Evolutionary conservation across 1,140 invertebrate genomes (phyloP).

Genomic region (Drosophila jambulina): DNA sequence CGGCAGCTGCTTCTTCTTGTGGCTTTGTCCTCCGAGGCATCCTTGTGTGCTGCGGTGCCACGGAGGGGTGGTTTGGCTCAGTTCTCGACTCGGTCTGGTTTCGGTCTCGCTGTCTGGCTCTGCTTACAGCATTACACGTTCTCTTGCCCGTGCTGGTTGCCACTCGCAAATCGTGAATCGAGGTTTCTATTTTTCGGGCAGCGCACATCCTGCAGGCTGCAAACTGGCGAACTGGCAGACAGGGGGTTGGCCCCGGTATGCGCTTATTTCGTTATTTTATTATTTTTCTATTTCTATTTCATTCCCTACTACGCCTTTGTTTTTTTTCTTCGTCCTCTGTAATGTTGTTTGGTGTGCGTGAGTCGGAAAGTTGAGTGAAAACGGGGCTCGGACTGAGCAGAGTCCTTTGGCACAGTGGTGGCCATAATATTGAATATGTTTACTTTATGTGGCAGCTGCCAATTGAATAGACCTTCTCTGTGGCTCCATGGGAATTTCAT

Average conservation of each 20-base stretch:
- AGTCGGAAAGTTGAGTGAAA: slow-evolving; percentile 47
- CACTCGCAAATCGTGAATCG: slow-evolving; percentile 61
- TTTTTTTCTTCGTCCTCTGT: slow-evolving; percentile 62
- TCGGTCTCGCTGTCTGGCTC: slow-evolving; percentile 59
- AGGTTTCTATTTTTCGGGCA: slow-evolving; percentile 66
- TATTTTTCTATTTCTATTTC: slow-evolving; percentile 80
- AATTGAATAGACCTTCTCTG: background rate
- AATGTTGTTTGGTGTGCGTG: slow-evolving; percentile 25
- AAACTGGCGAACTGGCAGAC: slow-evolving; percentile 30
- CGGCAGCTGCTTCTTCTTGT: slow-evolving; percentile 65
- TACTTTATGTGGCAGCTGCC: slow-evolving; percentile 15
- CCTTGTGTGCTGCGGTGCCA: slow-evolving; percentile 27
- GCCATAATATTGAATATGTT: slow-evolving; percentile 34
- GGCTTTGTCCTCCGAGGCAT: slow-evolving; percentile 70
- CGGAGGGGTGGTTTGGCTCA: slow-evolving; percentile 71
- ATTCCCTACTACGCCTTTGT: slow-evolving; percentile 67
- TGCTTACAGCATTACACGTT: slow-evolving; percentile 67
- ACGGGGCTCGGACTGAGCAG: slow-evolving; percentile 7
- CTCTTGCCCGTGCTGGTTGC: slow-evolving; percentile 47
- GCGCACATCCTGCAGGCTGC: slow-evolving; percentile 30
- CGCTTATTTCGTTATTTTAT: slow-evolving; percentile 79
- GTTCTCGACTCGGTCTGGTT: slow-evolving; percentile 38
- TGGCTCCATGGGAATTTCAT: slow-evolving; percentile 29
- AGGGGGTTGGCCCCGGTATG: slow-evolving; percentile 62
- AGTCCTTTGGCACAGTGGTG: slow-evolving; percentile 36